phyloP scores from a whole-genome alignment of 2,797 vertebrate genomes.

The Neomorphus geoffroyi region DNA sequence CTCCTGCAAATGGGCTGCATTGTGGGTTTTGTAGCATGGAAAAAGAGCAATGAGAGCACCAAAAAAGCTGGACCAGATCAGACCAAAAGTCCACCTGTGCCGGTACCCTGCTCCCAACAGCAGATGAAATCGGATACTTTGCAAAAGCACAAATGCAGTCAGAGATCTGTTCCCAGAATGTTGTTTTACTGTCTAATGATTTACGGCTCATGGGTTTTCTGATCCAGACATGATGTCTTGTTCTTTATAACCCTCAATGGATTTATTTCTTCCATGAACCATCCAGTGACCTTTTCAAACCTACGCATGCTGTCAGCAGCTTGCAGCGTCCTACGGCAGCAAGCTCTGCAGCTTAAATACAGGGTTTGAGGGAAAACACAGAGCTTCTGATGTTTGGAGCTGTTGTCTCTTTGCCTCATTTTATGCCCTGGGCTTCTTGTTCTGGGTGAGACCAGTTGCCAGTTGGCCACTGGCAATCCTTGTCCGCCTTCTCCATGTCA shows the following conservation, averaged over 20 bases:
- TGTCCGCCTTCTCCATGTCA: not conserved
- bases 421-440: not conserved
- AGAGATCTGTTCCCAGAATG: not conserved
- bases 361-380: not conserved
- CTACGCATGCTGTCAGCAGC: not conserved
- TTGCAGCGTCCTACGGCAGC: not conserved
- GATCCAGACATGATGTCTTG: slow-evolving; percentile 7
- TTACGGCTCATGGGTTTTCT: not conserved
- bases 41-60: not conserved
- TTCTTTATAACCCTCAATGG: not conserved
- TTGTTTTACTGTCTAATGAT: not conserved
- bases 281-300: not conserved
- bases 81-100: not conserved
- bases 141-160: not conserved
- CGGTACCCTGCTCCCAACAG: not conserved
- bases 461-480: not conserved
- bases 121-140: not conserved
- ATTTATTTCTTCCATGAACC: not conserved
- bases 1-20: not conserved
- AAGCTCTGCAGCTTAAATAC: not conserved
- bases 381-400: not conserved
- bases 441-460: not conserved
- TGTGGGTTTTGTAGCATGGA: fast-evolving
- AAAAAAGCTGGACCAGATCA: not conserved
- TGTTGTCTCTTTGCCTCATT: not conserved